phyloP scores from a whole-genome alignment of 2,113 vertebrate genomes.

The Microtus richardsoni region DNA sequence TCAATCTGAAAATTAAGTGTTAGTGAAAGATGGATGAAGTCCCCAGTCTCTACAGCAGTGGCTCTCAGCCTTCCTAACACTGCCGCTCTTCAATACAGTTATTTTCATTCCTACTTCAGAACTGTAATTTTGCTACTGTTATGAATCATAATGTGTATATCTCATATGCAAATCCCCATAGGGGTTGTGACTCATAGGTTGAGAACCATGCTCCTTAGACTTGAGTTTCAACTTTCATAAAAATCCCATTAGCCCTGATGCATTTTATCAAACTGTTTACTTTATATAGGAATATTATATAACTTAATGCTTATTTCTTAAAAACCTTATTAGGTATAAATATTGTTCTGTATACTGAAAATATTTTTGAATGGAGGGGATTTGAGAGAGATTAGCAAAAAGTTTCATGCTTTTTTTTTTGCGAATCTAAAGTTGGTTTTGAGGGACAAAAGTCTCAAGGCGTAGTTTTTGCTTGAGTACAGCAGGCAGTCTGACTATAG shows the following conservation, averaged over 20 bases:
- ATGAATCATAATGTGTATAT: not conserved
- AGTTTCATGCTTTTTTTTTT: not conserved
- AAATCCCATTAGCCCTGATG: not conserved
- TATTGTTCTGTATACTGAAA: conserved; percentile 11
- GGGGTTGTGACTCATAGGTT: not conserved
- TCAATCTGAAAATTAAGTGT: conserved; percentile 36
- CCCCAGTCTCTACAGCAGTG: not conserved
- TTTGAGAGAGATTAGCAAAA: not conserved
- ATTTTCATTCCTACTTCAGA: not conserved
- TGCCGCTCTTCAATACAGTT: not conserved
- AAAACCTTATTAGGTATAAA: not conserved
- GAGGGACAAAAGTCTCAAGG: not conserved
- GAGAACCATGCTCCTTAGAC: not conserved
- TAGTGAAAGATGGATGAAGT: not conserved
- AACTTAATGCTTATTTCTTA: not conserved
- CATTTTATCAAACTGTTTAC: not conserved
- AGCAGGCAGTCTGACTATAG: not conserved
- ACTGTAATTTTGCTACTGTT: not conserved
- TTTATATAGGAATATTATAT: conserved; percentile 40
- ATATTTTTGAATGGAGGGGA: not conserved
- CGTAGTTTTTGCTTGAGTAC: not conserved
- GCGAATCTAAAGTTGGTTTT: not conserved
- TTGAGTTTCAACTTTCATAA: not conserved
- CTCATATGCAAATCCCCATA: not conserved
- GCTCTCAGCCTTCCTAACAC: not conserved